Conservation (phyloP, 1,140 invertebrate species). For the Bombus pascuorum region DNA sequence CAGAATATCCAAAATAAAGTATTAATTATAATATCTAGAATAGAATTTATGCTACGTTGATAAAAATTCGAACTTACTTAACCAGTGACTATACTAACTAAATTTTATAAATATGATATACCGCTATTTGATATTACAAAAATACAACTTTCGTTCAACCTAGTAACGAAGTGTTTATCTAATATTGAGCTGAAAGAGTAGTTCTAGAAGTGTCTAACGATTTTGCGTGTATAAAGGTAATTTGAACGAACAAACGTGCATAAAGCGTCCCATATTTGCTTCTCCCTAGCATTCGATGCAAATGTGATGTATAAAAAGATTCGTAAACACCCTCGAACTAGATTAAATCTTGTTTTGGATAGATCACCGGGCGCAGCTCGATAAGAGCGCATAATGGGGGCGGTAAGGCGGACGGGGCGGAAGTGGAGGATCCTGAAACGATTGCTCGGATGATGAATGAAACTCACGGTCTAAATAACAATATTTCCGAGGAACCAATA, state of each 20-base stretch:
- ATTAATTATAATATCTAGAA: too few relatives aligned
- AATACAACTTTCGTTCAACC: too few relatives aligned
- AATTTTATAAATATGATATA: too few relatives aligned
- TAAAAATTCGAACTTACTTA: too few relatives aligned
- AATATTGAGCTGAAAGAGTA: too few relatives aligned
- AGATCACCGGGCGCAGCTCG: neutral
- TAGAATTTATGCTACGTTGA: too few relatives aligned
- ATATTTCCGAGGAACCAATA: neutral
- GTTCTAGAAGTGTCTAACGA: too few relatives aligned
- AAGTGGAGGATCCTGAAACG: neutral
- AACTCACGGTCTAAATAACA: neutral
- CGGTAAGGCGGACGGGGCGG: neutral
- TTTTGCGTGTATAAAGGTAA: neutral
- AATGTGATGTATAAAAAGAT: neutral
- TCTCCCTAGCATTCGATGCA: neutral
- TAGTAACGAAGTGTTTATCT: too few relatives aligned
- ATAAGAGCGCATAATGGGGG: neutral
- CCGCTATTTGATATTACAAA: too few relatives aligned
- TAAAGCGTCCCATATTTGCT: neutral
- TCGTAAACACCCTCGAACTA: neutral
- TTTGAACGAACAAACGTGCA: neutral
- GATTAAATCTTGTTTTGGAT: neutral
- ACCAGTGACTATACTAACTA: too few relatives aligned
- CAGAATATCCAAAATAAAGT: too few relatives aligned
- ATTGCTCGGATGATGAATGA: neutral